phyloP scores from a whole-genome alignment of 2,888 invertebrate species.

The Adineta ricciae region DNA sequence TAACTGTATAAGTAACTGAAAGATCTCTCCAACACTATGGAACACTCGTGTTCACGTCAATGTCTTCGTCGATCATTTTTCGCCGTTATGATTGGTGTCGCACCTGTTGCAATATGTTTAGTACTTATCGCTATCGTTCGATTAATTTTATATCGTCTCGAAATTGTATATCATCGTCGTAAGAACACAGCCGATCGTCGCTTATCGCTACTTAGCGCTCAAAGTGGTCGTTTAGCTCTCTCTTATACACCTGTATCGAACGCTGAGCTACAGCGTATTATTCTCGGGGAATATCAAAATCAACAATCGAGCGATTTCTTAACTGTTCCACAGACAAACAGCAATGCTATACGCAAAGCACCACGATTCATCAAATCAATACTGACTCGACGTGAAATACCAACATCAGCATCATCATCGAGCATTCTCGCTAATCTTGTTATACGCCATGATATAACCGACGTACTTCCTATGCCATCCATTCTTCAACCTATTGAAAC shows the following conservation, averaged over 20 bases:
- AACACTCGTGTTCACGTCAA: not conserved
- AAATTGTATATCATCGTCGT: not conserved
- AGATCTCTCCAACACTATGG: not conserved
- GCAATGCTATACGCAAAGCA: not conserved
- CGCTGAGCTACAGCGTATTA: slow-evolving; percentile 1
- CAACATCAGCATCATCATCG: not conserved
- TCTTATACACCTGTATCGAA: not conserved
- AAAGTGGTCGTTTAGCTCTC: not conserved
- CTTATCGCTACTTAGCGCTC: not conserved
- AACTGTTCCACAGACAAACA: not conserved
- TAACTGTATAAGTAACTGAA: not conserved
- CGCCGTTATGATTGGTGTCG: not conserved
- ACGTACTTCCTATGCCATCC: not conserved
- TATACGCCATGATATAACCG: not conserved
- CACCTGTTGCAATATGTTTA: not conserved
- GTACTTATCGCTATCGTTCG: not conserved
- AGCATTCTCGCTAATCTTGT: not conserved
- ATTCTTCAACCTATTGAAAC: not conserved
- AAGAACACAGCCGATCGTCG: not conserved
- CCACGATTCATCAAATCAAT: not conserved
- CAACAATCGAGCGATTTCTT: not conserved
- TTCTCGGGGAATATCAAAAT: not conserved
- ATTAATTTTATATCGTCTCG: not conserved
- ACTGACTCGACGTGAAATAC: not conserved
- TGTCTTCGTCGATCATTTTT: not conserved